phyloP scores from a whole-genome alignment of 2,113 vertebrate species.

The Nyctereutes procyonoides region DNA sequence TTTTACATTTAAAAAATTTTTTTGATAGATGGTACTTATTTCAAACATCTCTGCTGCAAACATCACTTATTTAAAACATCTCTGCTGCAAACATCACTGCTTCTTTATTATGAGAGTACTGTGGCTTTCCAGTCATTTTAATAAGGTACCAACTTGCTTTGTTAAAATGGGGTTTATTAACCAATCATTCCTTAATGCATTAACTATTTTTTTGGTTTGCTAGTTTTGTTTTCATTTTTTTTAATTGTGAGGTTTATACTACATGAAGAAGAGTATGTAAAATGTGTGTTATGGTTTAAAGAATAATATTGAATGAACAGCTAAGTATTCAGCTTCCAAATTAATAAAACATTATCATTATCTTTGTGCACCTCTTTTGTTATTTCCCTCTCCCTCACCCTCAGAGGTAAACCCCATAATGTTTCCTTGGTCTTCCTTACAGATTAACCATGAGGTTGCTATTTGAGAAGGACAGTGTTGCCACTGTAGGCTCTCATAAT shows the following conservation, averaged over 20 bases:
- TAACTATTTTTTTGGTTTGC: not conserved
- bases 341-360: not conserved
- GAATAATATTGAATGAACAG: not conserved
- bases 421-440: not conserved
- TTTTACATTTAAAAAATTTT: not conserved
- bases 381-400: not conserved
- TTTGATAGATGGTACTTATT: not conserved
- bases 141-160: not conserved
- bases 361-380: accelerated
- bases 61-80: not conserved
- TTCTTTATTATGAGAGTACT: slow-evolving; percentile 58
- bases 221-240: not conserved
- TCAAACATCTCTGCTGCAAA: not conserved
- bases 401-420: accelerated
- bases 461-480: not conserved
- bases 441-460: not conserved
- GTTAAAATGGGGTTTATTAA: slow-evolving; percentile 11
- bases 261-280: not conserved
- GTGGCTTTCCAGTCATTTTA: slow-evolving; percentile 38
- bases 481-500: not conserved
- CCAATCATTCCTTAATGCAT: not conserved
- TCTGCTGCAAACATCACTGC: not conserved
- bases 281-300: not conserved
- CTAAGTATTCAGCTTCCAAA: not conserved
- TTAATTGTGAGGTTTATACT: not conserved